Evolutionary conservation across 2,888 invertebrate species (phyloP).

Genomic region (Brachynemurus nebulosus): DNA sequence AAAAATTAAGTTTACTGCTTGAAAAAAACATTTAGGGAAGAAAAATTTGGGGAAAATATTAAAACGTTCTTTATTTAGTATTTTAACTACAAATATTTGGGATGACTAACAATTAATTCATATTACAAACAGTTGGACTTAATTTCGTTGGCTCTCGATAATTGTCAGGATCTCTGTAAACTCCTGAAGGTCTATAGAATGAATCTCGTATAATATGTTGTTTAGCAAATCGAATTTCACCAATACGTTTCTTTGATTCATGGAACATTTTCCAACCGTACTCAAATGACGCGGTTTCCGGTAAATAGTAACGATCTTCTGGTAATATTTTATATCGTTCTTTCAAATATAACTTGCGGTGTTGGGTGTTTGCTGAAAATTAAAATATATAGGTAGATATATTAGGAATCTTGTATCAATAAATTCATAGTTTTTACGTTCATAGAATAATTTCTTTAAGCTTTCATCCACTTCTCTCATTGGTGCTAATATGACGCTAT

Average conservation of each 20-base stretch:
- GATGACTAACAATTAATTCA: no score
- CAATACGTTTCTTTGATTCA: slow-evolving; percentile 21
- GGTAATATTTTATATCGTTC: slow-evolving; percentile 36
- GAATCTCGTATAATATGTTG: slow-evolving; percentile 38
- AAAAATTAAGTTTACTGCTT: no score
- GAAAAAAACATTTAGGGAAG: no score
- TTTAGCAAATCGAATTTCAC: slow-evolving; percentile 32
- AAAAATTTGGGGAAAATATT: no score
- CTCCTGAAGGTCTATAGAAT: slow-evolving; percentile 40
- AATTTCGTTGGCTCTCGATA: slow-evolving; percentile 35
- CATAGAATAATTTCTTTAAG: slow-evolving; percentile 32
- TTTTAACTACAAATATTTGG: no score
- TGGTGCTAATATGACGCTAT: slow-evolving; percentile 18
- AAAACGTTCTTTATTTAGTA: no score
- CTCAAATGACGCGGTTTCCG: slow-evolving; percentile 36
- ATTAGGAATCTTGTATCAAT: not conserved
- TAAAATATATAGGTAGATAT: not conserved
- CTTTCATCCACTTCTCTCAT: slow-evolving; percentile 41
- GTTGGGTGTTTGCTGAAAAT: slow-evolving; percentile 3
- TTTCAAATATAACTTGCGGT: slow-evolving; percentile 30
- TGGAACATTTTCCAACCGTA: slow-evolving; percentile 48
- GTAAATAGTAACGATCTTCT: slow-evolving; percentile 41
- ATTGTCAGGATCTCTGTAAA: slow-evolving; percentile 40
- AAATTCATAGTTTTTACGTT: slow-evolving; percentile 27
- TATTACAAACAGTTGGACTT: slow-evolving; percentile 28